Percentiles rank a stretch among this genome's conserved stretches.
phyloP scores from a whole-genome alignment of 2,797 vertebrate genomes.

The Megaceryle alcyon region DNA sequence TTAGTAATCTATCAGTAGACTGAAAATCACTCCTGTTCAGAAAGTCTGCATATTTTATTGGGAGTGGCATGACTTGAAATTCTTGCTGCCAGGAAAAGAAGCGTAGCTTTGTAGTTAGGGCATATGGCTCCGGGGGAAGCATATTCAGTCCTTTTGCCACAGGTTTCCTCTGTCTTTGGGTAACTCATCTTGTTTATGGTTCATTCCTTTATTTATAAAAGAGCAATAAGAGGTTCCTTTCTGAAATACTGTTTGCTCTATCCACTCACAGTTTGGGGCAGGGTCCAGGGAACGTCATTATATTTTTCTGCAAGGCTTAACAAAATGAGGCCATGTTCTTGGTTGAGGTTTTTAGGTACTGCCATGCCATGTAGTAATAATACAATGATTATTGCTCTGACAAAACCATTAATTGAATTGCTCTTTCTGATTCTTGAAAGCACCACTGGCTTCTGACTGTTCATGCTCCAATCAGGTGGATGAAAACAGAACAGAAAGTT shows the following conservation, averaged over 20 bases:
- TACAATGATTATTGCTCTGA: not conserved
- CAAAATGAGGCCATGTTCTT: not conserved
- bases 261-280: not conserved
- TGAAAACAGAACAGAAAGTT: not conserved
- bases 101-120: not conserved
- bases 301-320: not conserved
- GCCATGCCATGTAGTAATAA: not conserved
- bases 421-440: constrained; percentile 2
- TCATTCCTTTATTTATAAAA: not conserved
- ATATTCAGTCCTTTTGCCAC: not conserved
- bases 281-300: not conserved
- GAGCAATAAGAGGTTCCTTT: not conserved
- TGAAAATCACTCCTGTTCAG: constrained; percentile 7
- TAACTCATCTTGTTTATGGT: not conserved
- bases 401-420: constrained; percentile 20
- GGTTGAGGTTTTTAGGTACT: not conserved
- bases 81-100: not conserved
- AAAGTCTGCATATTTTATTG: constrained; percentile 7
- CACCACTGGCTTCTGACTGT: not conserved
- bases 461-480: not conserved
- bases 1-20: not conserved
- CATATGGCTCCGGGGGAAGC: not conserved
- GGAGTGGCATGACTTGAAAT: not conserved
- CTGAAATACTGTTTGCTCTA: not conserved
- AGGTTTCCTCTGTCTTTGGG: not conserved